A percentile compares a stretch with the other conserved stretches of the same genome.
phyloP scores from a whole-genome alignment of 2,113 vertebrate species.

The Bujurquina vittata region DNA sequence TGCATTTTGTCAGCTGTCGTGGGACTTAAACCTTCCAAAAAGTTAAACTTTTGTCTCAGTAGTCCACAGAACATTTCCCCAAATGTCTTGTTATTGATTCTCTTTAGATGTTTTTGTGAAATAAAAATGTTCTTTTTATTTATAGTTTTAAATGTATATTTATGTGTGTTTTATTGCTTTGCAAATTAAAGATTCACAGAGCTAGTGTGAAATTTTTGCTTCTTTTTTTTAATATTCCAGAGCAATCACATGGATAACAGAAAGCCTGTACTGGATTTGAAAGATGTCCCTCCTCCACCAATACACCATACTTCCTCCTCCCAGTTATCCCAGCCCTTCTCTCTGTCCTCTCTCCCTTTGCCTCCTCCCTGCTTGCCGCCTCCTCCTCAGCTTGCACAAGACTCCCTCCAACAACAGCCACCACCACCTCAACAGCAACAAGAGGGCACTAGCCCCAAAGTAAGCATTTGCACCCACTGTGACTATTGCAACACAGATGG shows the following conservation, averaged over 20 bases:
- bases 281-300: constrained; percentile 89
- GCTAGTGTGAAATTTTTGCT: background rate
- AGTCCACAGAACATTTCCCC: too few relatives aligned
- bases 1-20: too few relatives aligned
- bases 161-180: background rate
- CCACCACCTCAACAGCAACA: constrained; percentile 76
- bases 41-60: too few relatives aligned
- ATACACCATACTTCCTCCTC: constrained; percentile 81
- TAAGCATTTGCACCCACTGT: constrained; percentile 93
- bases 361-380: constrained; percentile 81
- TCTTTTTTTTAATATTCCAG: constrained; percentile 64
- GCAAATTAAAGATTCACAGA: background rate
- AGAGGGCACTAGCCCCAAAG: constrained; percentile 84
- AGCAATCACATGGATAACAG: constrained; percentile 91
- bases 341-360: constrained; percentile 80
- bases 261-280: constrained; percentile 86
- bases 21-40: too few relatives aligned
- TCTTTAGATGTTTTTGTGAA: background rate
- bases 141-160: background rate
- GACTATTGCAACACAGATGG: constrained; percentile 70
- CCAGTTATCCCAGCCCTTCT: constrained; percentile 84
- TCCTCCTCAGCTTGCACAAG: constrained; percentile 79
- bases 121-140: background rate
- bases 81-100: too few relatives aligned
- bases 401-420: constrained; percentile 78